Percentiles rank a stretch among this genome's conserved stretches.
These are phyloP conservation scores for Oscheius sp. DNA, from an alignment of 2,888 invertebrate species.

Conservation along the genomic window DNA sequence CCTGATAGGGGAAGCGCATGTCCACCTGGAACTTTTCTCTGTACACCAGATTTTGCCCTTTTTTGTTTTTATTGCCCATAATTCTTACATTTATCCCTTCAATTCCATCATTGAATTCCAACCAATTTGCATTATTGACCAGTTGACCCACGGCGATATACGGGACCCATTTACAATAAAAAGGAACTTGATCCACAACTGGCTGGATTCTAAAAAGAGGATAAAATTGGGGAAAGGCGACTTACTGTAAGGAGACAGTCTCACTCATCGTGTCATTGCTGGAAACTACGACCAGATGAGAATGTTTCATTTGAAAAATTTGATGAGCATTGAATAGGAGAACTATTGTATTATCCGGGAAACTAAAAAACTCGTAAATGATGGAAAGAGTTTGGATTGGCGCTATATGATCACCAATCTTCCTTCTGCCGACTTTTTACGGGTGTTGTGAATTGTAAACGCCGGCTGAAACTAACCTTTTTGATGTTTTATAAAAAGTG, in stretches of 20 bases:
- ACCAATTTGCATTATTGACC: constrained; percentile 37
- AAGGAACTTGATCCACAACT: constrained; percentile 50
- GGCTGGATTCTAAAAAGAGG: constrained; percentile 41
- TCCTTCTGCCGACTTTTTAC: background rate
- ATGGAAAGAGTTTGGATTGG: too few relatives aligned
- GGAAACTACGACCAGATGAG: constrained; percentile 37
- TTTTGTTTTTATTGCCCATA: too few relatives aligned
- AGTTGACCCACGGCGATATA: constrained; percentile 50
- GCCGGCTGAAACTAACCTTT: constrained; percentile 29
- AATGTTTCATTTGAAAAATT: constrained; percentile 56
- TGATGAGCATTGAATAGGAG: constrained; percentile 66
- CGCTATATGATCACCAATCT: background rate
- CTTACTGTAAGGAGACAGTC: constrained; percentile 8
- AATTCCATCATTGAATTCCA: background rate
- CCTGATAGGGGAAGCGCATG: constrained; percentile 37
- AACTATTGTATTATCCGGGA: constrained; percentile 62
- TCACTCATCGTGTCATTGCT: constrained; percentile 19
- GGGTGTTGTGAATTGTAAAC: background rate
- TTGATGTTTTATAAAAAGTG: constrained; percentile 47
- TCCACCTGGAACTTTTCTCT: constrained; percentile 37
- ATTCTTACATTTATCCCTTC: constrained; percentile 8
- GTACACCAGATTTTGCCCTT: too few relatives aligned
- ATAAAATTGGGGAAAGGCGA: background rate
- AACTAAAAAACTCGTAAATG: constrained; percentile 42
- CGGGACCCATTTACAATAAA: constrained; percentile 61